Base-by-base conservation (phyloP, 92 coral and sea anemone genomes). In the Montipora capitata region DNA sequence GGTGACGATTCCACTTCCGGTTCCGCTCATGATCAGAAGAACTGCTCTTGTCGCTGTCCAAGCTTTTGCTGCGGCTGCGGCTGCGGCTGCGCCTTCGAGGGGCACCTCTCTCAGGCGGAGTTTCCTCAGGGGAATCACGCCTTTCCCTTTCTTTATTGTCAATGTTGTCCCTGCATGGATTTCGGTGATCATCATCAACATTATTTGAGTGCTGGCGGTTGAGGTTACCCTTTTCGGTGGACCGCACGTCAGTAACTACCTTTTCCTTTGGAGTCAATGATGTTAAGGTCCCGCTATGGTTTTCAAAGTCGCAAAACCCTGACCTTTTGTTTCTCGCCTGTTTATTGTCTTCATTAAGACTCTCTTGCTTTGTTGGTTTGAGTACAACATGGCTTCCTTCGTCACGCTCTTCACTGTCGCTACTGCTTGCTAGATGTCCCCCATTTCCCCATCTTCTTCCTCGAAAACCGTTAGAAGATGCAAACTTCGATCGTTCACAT, bases 1-100 rank as follows among this genome's bases (percentile, higher is more conserved):
- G 74, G 42, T 66, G 64, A 79, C 63, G 84, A 64, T 58, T 72
- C 17, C 74, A 79, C 84, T 79, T 79, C 84, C 74, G 84, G 44
- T 66, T 79, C 17, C 73, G 43, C 9, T 79, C 83, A 5, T 17
- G 35, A 12, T 78, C 82, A 2, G 40, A 5, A 3, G 83, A 64
- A 18, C 40, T 5, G 54, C 76, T 38, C 40, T n/a, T 71, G 61
- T 65, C 56, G n/a, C 74, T 65, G 11, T 66, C 84, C 12, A 7
- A 4, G 52, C 73, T 66, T 6, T 56, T 66, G 67, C 84, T 79
- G 49, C 45, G 62, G 69, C 69, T 40, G 68, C 70, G 70, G 67
- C 84, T 79, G 49, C 45, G 62, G 69, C 69, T 40, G 68, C 70
- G 70, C 10, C 68, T 35, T 3, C 9, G 78, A 48, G 7, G 82